Percentiles rank a stretch among this genome's conserved stretches.
phyloP scores from a whole-genome alignment of 1,140 invertebrate genomes.

The Pogonus chalceus region DNA sequence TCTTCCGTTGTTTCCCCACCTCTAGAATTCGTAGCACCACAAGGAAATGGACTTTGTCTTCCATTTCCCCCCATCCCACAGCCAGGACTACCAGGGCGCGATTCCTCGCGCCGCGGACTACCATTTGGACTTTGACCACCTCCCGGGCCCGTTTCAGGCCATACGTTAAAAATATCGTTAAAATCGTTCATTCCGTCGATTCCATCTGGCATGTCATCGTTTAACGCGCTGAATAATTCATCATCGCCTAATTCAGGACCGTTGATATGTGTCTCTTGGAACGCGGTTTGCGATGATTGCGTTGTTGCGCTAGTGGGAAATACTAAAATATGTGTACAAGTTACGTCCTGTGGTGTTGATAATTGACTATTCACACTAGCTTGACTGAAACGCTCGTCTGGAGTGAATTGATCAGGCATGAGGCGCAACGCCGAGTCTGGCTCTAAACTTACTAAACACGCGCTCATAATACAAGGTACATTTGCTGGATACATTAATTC shows the following conservation, averaged over 20 bases:
- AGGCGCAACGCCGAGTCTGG: conserved; percentile 86
- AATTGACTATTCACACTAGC: conserved; percentile 73
- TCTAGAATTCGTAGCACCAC: conserved; percentile 23
- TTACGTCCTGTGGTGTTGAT: conserved; percentile 87
- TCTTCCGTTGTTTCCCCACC: conserved; percentile 44
- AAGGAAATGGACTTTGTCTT: conserved; percentile 49
- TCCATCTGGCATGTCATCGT: conserved; percentile 63
- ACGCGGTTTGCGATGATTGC: conserved; percentile 79
- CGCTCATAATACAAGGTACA: conserved; percentile 85
- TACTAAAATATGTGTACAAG: conserved; percentile 95
- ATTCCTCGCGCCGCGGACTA: conserved; percentile 46
- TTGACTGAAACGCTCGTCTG: conserved; percentile 82
- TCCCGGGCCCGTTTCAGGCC: conserved; percentile 51
- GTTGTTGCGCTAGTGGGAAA: conserved; percentile 97
- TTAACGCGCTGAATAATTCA: conserved; percentile 55
- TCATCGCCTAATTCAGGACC: conserved; percentile 66
- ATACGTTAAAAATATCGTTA: conserved; percentile 54
- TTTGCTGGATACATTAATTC: conserved; percentile 66
- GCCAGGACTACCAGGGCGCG: conserved; percentile 49
- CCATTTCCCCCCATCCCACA: conserved; percentile 43
- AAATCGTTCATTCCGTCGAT: conserved; percentile 64
- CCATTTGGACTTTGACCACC: conserved; percentile 50
- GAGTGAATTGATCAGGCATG: conserved; percentile 90
- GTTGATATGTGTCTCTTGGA: conserved; percentile 67
- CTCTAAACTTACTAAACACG: conserved; percentile 93